A percentile compares a stretch with the other conserved stretches of the same genome.
These are phyloP conservation scores for Naja naja DNA, from an alignment of 2,113 vertebrate species.

Conservation along the genomic window DNA sequence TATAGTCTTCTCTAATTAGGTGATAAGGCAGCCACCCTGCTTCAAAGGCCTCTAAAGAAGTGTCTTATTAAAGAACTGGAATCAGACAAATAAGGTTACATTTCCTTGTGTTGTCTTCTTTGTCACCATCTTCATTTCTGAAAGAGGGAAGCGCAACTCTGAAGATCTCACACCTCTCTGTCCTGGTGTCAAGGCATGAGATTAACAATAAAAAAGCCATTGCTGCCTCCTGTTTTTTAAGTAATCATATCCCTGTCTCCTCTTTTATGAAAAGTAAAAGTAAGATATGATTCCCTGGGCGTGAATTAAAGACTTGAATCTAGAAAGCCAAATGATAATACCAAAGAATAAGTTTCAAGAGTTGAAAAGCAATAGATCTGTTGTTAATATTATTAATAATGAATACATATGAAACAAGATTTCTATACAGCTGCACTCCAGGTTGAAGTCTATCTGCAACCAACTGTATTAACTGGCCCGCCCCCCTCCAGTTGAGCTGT, in stretches of 20 bases:
- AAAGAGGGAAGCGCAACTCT: conserved; percentile 38
- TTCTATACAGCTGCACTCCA: not conserved
- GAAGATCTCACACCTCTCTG: conserved; percentile 62
- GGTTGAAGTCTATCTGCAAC: not conserved
- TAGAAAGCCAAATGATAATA: not conserved
- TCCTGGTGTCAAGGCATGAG: conserved; percentile 33
- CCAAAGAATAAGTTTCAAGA: not conserved
- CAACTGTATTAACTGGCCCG: not conserved
- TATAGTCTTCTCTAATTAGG: conserved; percentile 62
- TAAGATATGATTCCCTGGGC: not conserved
- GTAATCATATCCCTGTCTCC: not conserved
- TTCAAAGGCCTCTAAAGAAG: conserved; percentile 42
- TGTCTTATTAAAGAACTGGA: conserved; percentile 59
- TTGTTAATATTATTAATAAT: not conserved
- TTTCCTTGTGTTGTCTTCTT: conserved; percentile 42
- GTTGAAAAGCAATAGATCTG: not conserved
- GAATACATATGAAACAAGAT: not conserved
- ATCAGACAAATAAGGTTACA: conserved; percentile 55
- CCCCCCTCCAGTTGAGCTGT: not conserved
- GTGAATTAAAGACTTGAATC: not conserved
- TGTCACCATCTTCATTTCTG: conserved; percentile 40
- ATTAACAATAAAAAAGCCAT: conserved; percentile 29
- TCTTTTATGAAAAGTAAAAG: conserved; percentile 38
- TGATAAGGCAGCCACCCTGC: conserved; percentile 29
- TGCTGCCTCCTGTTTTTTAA: not conserved